These are phyloP conservation scores for Corynorhinus townsendii DNA, from an alignment of 2,113 vertebrate species.

Conservation along the genomic window DNA sequence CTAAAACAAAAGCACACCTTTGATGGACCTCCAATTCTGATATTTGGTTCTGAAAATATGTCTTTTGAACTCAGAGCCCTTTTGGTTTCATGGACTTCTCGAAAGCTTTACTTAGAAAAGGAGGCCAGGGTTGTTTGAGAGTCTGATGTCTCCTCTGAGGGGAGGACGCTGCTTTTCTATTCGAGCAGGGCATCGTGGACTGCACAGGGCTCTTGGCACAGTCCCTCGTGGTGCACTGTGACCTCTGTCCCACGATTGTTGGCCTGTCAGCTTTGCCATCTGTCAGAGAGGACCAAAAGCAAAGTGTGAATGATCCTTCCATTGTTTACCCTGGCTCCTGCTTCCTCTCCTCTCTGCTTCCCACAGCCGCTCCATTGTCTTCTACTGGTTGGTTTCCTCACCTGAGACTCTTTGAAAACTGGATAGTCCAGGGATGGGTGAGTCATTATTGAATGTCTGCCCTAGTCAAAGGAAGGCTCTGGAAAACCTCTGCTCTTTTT, in stretches of 20 bases:
- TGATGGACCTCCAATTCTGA: neutral
- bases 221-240: neutral
- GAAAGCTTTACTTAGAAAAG: neutral
- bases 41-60: neutral
- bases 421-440: neutral
- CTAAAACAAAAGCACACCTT: neutral
- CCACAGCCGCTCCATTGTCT: neutral
- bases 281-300: neutral
- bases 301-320: neutral
- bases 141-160: neutral
- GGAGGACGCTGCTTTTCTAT: neutral
- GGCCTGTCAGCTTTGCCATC: neutral
- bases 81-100: neutral
- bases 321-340: neutral
- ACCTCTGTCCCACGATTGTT: neutral
- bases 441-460: neutral
- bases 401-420: neutral
- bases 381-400: neutral
- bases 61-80: neutral
- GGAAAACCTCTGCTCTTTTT: neutral
- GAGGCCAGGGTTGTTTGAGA: neutral
- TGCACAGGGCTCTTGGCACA: neutral
- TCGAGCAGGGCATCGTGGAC: neutral
- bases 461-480: neutral
- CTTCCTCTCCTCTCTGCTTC: neutral